Evolutionary conservation across 2,888 invertebrate species (phyloP), one percentile per base, ranked within the genome.

Genomic region (Phoenoteleia sp.): DNA sequence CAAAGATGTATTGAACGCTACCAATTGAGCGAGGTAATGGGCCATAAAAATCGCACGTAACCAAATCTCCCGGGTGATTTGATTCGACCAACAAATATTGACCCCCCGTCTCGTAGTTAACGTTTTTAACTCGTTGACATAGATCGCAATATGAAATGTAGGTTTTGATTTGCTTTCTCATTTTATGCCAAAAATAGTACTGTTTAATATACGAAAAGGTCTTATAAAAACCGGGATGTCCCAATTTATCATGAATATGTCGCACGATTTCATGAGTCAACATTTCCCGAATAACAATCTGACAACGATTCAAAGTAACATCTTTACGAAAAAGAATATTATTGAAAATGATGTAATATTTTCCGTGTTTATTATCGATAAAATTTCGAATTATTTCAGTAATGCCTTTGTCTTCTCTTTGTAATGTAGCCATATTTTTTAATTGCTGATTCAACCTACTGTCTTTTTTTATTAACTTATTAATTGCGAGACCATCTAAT

Each of bases 41-140:
- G 0, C 86, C 81, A 72, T 84, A 84, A 52, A 76, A 86, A 69
- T 85, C 85, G 0, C 82, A 77, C 0, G 84, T 79, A 2, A 85
- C 64, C 3, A 86, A 25, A 29, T 86, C 81, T 4, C 29, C 21
- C 0, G 80, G 80, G 3, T 25, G 1, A 0, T 72, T 23, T 9
- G 86, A 39, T 11, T 21, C 11, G 1, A 83, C 79, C 15, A 60
- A 13, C 1, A 49, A 21, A 62, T 56, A 84, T 17, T 47, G 52
- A 1, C n/a, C n/a, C n/a, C n/a, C n/a, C n/a, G n/a, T n/a, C n/a
- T n/a, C n/a, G n/a, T n/a, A n/a, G n/a, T n/a, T n/a, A n/a, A n/a
- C n/a, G n/a, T n/a, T 15, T 42, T 75, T 64, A 0, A 52, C 39
- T 11, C 75, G 29, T 17, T 62, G 64, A 64, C 54, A 75, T 3